A percentile compares a stretch with the other conserved stretches of the same genome.
phyloP scores from a whole-genome alignment of 2,888 invertebrate species.

The Caenorhabditis doughertyi region DNA sequence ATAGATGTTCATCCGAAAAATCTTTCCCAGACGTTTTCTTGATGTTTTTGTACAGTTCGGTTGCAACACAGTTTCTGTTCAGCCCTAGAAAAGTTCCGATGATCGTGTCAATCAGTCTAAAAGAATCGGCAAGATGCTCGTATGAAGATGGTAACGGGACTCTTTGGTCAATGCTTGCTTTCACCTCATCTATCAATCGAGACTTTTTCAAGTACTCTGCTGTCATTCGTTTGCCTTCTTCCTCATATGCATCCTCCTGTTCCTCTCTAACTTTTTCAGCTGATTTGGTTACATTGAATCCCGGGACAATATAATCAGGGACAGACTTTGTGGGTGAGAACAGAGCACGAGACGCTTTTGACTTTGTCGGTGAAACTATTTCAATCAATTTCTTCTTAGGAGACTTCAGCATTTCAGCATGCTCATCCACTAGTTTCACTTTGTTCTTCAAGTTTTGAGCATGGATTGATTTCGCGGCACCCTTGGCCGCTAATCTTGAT shows the following conservation, averaged over 20 bases:
- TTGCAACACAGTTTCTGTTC: constrained; percentile 32
- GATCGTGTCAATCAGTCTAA: constrained; percentile 58
- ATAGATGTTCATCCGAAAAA: constrained; percentile 40
- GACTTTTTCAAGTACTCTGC: constrained; percentile 50
- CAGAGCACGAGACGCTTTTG: constrained; percentile 34
- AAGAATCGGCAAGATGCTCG: constrained; percentile 39
- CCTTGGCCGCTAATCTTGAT: constrained; percentile 53
- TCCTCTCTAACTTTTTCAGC: constrained; percentile 55
- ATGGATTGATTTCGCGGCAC: constrained; percentile 54
- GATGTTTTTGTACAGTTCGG: constrained; percentile 53
- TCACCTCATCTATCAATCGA: constrained; percentile 46
- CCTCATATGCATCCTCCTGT: constrained; percentile 45
- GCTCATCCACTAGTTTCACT: constrained; percentile 55
- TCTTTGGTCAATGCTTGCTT: constrained; percentile 30
- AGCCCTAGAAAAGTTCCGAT: constrained; percentile 37
- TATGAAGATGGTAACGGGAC: constrained; percentile 46
- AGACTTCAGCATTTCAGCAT: constrained; percentile 57
- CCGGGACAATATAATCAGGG: constrained; percentile 55
- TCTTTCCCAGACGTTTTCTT: constrained; percentile 41
- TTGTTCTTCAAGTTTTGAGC: constrained; percentile 62
- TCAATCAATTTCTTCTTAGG: constrained; percentile 48
- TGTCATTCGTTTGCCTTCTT: constrained; percentile 46
- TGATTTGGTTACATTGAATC: constrained; percentile 42
- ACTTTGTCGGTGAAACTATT: not conserved
- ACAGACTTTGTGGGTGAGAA: constrained; percentile 44